Evolutionary conservation across 2,888 invertebrate species (phyloP).

Genomic region (Argynnis bischoffii): DNA sequence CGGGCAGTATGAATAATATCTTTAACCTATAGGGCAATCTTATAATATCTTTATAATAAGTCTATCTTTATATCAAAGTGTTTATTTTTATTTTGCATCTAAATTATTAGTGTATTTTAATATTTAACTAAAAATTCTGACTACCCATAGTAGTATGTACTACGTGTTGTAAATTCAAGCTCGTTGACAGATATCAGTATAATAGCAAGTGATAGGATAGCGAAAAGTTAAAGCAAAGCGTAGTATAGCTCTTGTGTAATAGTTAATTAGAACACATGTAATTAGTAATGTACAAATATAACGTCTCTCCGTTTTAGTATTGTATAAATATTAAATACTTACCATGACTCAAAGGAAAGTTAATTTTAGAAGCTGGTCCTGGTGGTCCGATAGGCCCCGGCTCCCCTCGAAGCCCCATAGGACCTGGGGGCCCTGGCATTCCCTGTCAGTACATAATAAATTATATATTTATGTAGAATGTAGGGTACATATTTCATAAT

Average conservation of each 20-base stretch:
- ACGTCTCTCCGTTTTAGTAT: background rate
- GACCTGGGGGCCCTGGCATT: constrained; percentile 74
- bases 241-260: too few relatives aligned
- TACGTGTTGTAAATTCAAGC: too few relatives aligned
- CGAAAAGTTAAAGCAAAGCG: too few relatives aligned
- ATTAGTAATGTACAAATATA: background rate
- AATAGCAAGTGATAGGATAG: too few relatives aligned
- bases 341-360: constrained; percentile 64
- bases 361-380: constrained; percentile 57
- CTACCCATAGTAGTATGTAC: too few relatives aligned
- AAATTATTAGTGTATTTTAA: too few relatives aligned
- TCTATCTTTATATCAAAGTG: too few relatives aligned
- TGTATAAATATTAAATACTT: constrained; percentile 14
- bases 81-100: too few relatives aligned
- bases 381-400: constrained; percentile 59
- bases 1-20: background rate
- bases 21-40: background rate
- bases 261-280: background rate
- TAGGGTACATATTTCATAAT: too few relatives aligned
- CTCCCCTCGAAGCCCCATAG: constrained; percentile 68
- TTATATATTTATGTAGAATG: constrained; percentile 2
- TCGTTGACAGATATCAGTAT: too few relatives aligned
- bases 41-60: too few relatives aligned
- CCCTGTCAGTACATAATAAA: constrained; percentile 44
- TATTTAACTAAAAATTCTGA: too few relatives aligned